A percentile compares a stretch with the other conserved stretches of the same genome.
These are phyloP conservation scores for Synanthedon tipuliformis DNA, from an alignment of 2,888 invertebrate species.

Conservation along the genomic window DNA sequence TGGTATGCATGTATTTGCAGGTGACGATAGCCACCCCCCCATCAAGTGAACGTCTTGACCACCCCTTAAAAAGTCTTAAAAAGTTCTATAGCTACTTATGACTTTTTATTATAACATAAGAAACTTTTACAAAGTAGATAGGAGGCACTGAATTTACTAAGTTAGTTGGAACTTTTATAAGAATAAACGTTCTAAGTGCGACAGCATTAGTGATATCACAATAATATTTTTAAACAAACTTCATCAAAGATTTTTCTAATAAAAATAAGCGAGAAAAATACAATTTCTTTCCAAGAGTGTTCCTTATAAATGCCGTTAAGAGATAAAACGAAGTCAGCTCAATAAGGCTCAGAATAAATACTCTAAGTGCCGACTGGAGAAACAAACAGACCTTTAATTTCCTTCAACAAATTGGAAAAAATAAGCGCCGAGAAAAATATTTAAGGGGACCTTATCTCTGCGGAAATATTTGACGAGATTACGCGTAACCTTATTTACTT, in stretches of 20 bases:
- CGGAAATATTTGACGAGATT: background rate
- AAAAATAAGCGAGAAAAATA: constrained; percentile 9
- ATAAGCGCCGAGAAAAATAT: constrained; percentile 2
- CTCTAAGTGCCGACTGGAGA: constrained; percentile 27
- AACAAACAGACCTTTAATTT: constrained; percentile 38
- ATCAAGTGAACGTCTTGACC: no score
- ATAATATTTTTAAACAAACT: constrained; percentile 5
- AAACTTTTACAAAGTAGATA: no score
- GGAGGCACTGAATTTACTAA: no score
- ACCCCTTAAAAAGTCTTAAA: no score
- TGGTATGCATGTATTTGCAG: no score
- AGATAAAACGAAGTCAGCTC: constrained; percentile 13
- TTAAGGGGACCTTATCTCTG: background rate
- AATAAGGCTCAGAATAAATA: constrained; percentile 37
- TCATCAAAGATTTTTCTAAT: constrained; percentile 10
- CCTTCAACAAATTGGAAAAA: constrained; percentile 36
- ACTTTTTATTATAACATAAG: no score
- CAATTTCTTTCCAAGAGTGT: constrained; percentile 15
- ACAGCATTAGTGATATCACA: no score
- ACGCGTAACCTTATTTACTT: constrained; percentile 7
- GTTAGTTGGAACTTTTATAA: no score
- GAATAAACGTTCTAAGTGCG: no score
- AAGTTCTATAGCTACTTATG: no score
- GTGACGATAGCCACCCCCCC: no score
- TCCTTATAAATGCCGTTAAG: constrained; percentile 23